A percentile compares a stretch with the other conserved stretches of the same genome.
Evolutionary conservation across 2,888 invertebrate species (phyloP).

Genomic region (Heterodera filipjevi): DNA sequence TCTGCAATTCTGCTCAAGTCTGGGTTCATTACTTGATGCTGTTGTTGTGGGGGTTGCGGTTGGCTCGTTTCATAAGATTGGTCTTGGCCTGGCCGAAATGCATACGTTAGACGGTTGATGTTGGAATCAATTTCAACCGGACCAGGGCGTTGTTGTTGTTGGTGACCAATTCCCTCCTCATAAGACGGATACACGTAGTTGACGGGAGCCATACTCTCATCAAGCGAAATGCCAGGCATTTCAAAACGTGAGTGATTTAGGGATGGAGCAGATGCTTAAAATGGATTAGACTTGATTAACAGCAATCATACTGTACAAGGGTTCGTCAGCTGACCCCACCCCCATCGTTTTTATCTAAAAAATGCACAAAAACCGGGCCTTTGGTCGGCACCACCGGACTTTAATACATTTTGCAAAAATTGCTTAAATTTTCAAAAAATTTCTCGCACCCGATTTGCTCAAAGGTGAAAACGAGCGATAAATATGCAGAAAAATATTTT

Average conservation of each 20-base stretch:
- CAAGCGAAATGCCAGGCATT: not conserved
- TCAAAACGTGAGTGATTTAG: not conserved
- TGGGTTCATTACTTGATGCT: slow-evolving; percentile 5
- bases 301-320: no score
- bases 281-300: no score
- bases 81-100: not conserved
- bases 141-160: slow-evolving; percentile 4
- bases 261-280: not conserved
- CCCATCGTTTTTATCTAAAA: no score
- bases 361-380: no score
- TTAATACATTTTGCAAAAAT: no score
- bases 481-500: no score
- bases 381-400: no score
- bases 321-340: no score
- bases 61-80: no score
- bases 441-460: no score
- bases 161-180: slow-evolving; percentile 13
- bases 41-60: not conserved
- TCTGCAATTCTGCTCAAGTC: slow-evolving; percentile 4
- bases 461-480: no score
- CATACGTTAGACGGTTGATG: slow-evolving; percentile 17
- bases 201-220: slow-evolving; percentile 4
- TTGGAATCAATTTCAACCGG: slow-evolving; percentile 14
- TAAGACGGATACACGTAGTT: slow-evolving; percentile 28
- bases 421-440: no score